Percentiles rank a stretch among this genome's conserved stretches.
Evolutionary conservation across 2,113 vertebrate species (phyloP).

Genomic region (Thryonomys swinderianus): DNA sequence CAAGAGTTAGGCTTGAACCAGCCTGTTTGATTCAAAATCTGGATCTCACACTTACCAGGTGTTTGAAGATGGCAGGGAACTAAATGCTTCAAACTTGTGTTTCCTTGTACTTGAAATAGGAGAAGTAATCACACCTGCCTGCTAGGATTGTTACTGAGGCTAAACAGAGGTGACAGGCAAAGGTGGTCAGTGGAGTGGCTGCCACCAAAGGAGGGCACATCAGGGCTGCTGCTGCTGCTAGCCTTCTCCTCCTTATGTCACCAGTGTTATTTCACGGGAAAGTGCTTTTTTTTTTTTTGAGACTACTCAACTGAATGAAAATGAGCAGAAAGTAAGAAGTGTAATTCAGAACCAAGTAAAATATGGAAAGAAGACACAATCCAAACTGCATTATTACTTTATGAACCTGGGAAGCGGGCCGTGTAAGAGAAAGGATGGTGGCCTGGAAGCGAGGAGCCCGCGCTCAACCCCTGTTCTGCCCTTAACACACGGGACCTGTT

Average conservation of each 20-base stretch:
- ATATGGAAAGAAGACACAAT: neutral
- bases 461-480: neutral
- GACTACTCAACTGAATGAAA: neutral
- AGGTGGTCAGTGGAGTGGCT: neutral
- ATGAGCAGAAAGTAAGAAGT: neutral
- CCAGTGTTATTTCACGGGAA: neutral
- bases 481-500: neutral
- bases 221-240: neutral
- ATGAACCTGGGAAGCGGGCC: neutral
- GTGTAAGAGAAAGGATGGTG: neutral
- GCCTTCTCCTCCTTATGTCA: neutral
- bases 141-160: neutral
- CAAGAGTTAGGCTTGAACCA: neutral
- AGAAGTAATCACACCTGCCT: neutral
- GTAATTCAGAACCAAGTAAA: neutral
- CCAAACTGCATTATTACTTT: neutral
- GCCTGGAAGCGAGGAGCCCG: neutral
- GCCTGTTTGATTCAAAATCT: neutral
- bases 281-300: no score
- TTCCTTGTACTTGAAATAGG: neutral
- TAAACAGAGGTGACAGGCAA: neutral
- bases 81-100: neutral
- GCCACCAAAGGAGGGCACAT: neutral
- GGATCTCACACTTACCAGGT: conserved; percentile 14
- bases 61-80: neutral